phyloP scores from a whole-genome alignment of 2,113 vertebrate species.

The Pterocles gutturalis region DNA sequence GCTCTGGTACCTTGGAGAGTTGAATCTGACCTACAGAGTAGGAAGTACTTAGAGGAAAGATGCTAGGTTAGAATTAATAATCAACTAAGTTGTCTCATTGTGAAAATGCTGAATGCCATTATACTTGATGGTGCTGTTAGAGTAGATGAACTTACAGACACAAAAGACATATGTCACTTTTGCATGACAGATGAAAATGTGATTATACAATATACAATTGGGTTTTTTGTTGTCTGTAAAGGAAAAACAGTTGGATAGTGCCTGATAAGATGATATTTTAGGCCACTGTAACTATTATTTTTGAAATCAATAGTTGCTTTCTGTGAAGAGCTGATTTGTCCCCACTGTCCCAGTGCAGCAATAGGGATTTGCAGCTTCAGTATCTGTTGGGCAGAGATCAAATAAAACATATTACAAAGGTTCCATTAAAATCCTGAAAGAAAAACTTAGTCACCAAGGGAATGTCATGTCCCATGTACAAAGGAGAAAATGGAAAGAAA shows the following conservation, averaged over 20 bases:
- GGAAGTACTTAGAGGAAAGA: background rate
- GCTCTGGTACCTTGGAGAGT: background rate
- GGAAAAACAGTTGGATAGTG: background rate
- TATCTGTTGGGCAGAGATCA: background rate
- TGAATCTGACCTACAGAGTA: background rate
- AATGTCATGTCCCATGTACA: background rate
- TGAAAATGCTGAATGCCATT: background rate
- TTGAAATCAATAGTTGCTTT: background rate
- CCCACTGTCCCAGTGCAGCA: background rate
- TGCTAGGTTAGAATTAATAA: background rate
- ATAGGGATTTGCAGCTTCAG: background rate
- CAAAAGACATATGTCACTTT: fast-evolving
- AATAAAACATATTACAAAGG: background rate
- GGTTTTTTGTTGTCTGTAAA: background rate
- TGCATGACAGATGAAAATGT: background rate
- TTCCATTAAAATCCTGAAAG: background rate
- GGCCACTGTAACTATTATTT: background rate
- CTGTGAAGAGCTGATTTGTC: background rate
- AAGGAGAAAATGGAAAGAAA: background rate
- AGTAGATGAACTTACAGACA: background rate
- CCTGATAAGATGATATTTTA: background rate
- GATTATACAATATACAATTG: background rate
- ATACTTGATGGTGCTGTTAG: background rate
- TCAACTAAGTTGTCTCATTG: background rate
- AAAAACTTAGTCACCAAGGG: background rate